Evolutionary conservation across 2,888 invertebrate genomes (phyloP).

Genomic region (Plebejus argus): DNA sequence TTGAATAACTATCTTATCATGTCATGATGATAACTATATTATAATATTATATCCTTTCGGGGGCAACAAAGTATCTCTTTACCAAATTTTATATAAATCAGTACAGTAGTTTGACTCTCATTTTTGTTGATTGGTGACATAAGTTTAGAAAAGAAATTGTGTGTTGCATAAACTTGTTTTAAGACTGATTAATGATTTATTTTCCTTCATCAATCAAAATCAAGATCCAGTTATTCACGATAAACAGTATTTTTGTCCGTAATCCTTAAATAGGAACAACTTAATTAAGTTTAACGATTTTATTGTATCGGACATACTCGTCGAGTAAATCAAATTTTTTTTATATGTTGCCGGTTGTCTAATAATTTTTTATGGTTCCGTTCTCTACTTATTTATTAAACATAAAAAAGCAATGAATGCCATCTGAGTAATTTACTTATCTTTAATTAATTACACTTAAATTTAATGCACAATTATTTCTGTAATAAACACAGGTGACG

Average conservation of each 20-base stretch:
- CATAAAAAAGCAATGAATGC: conserved; percentile 26
- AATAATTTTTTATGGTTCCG: conserved; percentile 6
- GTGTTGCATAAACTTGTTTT: background rate
- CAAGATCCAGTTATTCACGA: background rate
- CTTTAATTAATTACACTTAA: conserved; percentile 15
- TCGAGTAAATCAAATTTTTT: background rate
- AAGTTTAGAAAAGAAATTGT: background rate
- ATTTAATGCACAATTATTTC: conserved; percentile 24
- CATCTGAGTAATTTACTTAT: conserved; percentile 10
- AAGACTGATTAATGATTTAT: background rate
- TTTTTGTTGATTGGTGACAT: no score
- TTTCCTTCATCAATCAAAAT: background rate
- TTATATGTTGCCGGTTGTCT: conserved; percentile 8
- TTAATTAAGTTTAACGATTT: conserved; percentile 1
- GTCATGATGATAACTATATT: no score
- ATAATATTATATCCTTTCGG: no score
- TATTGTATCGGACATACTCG: background rate
- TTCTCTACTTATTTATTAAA: conserved; percentile 18
- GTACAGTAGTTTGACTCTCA: no score
- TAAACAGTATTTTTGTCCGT: background rate
- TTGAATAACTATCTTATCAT: no score
- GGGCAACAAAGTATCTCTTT: no score
- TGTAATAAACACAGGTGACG: conserved; percentile 14
- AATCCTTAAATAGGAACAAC: background rate
- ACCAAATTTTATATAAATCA: no score